Conservation (phyloP, 2,888 invertebrate genomes). For the Timema podura region DNA sequence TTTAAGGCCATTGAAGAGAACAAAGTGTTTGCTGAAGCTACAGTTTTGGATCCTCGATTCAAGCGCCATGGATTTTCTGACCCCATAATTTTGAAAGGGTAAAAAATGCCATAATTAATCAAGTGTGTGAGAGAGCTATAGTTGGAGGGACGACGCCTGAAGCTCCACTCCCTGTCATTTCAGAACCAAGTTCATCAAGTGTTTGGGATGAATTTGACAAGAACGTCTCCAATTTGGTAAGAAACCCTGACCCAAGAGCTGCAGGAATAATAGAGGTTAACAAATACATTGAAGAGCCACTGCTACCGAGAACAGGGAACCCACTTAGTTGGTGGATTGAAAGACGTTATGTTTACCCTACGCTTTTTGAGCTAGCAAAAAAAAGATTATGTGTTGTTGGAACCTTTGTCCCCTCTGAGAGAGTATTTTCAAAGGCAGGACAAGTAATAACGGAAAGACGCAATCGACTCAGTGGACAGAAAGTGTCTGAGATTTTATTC, state of each 20-base stretch:
- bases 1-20: background rate
- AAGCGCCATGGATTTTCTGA: constrained; percentile 8
- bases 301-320: constrained; percentile 27
- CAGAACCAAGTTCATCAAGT: no score
- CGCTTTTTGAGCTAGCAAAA: constrained; percentile 32
- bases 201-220: constrained; percentile 25
- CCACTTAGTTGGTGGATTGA: constrained; percentile 34
- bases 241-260: constrained; percentile 20
- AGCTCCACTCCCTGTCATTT: no score
- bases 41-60: constrained; percentile 9
- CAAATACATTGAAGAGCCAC: constrained; percentile 30
- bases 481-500: constrained; percentile 24
- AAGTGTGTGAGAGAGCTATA: no score
- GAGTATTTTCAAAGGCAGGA: constrained; percentile 36
- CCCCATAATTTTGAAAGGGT: no score
- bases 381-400: constrained; percentile 33
- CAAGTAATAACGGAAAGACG: constrained; percentile 33
- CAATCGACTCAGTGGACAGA: constrained; percentile 33
- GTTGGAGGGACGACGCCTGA: no score
- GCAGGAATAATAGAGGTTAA: constrained; percentile 30
- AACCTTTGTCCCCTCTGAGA: constrained; percentile 37
- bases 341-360: constrained; percentile 30
- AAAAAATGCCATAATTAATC: no score
- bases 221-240: background rate
- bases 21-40: constrained; percentile 1